A percentile compares a stretch with the other conserved stretches of the same genome.
Conservation (phyloP, 2,888 invertebrate genomes). For the Andricus quercusramuli region DNA sequence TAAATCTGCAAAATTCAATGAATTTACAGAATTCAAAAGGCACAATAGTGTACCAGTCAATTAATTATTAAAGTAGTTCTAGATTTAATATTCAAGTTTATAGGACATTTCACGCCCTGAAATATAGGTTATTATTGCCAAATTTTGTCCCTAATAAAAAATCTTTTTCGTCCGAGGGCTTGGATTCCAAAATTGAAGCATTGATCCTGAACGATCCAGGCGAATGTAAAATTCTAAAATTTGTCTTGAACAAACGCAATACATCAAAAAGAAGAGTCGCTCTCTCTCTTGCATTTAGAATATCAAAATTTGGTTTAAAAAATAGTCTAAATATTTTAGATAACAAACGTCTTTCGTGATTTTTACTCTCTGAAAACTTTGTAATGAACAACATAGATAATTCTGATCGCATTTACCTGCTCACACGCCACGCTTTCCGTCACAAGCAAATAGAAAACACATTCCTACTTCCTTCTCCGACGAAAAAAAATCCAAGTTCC, state of each 20-base stretch:
- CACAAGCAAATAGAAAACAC: neutral
- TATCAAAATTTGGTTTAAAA: slow-evolving; percentile 39
- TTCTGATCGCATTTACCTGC: slow-evolving; percentile 11
- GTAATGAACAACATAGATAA: slow-evolving; percentile 33
- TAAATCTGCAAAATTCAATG: neutral
- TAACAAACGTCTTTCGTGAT: slow-evolving; percentile 31
- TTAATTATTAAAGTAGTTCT: neutral
- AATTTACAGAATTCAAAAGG: neutral
- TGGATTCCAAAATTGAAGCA: slow-evolving; percentile 24
- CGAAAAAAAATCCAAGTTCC: neutral
- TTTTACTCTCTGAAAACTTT: slow-evolving; percentile 24
- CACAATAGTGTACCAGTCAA: neutral
- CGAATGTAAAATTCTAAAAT: neutral
- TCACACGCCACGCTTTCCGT: neutral
- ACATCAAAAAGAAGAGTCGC: slow-evolving; percentile 10
- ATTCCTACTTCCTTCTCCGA: neutral
- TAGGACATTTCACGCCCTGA: neutral
- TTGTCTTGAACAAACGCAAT: slow-evolving; percentile 18
- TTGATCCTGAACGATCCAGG: neutral
- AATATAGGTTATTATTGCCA: neutral
- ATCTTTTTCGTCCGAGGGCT: neutral
- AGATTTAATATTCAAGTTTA: neutral
- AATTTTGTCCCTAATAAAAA: neutral
- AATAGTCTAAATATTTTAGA: slow-evolving; percentile 39
- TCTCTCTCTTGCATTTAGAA: slow-evolving; percentile 37